These are phyloP conservation scores for Drosophila pseudotalamancana DNA, from an alignment of 2,888 invertebrate species.

Conservation along the genomic window DNA sequence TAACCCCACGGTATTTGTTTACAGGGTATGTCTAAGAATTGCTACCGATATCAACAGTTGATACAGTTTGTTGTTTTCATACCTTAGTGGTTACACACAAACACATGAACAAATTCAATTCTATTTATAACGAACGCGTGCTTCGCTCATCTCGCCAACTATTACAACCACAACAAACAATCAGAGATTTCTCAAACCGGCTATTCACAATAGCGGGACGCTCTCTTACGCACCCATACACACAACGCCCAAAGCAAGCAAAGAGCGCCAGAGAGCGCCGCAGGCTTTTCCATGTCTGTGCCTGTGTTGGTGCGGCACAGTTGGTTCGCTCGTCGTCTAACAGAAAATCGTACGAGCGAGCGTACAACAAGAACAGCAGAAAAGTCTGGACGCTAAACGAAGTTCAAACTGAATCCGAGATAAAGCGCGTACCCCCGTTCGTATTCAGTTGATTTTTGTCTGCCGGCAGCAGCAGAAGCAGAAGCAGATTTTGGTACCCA, in stretches of 20 bases:
- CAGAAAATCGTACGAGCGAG: constrained; percentile 34
- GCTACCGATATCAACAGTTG: constrained; percentile 42
- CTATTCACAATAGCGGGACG: constrained; percentile 38
- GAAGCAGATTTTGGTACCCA: constrained; percentile 42
- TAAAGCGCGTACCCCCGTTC: constrained; percentile 35
- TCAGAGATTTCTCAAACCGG: constrained; percentile 42
- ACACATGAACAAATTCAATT: constrained; percentile 4
- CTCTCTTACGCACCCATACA: constrained; percentile 30
- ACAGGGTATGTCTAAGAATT: constrained; percentile 24
- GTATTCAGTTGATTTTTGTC: constrained; percentile 62
- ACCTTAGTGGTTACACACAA: constrained; percentile 21
- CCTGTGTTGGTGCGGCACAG: constrained; percentile 23
- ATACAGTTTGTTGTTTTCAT: constrained; percentile 26
- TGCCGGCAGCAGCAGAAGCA: constrained; percentile 59
- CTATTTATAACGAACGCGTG: constrained; percentile 46
- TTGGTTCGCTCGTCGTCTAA: constrained; percentile 20
- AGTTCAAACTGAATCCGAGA: constrained; percentile 45
- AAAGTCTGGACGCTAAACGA: constrained; percentile 58
- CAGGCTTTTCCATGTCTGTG: too few relatives aligned
- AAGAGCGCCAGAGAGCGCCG: constrained; percentile 21
- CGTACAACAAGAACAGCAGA: too few relatives aligned
- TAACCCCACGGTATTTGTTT: neutral
- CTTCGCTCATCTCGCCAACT: constrained; percentile 15
- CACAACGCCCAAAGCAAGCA: constrained; percentile 3
- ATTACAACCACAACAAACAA: constrained; percentile 29